Evolutionary conservation across 2,888 invertebrate species (phyloP), one percentile per base, ranked within the genome.

Genomic region (Latrodectus hesperus): DNA sequence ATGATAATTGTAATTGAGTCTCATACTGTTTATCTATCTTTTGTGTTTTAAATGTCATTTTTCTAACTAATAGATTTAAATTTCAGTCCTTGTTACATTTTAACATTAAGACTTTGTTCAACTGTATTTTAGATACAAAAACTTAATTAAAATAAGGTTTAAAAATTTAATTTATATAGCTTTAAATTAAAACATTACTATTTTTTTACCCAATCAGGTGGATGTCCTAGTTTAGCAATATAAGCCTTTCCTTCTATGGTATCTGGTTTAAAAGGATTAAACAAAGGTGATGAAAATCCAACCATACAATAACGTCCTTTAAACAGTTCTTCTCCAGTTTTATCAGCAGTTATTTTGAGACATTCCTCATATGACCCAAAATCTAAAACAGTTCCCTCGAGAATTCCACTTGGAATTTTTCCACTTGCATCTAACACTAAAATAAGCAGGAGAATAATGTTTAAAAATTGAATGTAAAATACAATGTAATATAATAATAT

Each of bases 361-460:
- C 92, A 92, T n/a, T 91, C 90, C 68, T 92, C 92, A 81, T 91
- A 92, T 68, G 92, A 91, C 38, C 92, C 92, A 10, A 91, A 90
- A 90, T 91, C 91, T 67, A 91, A 89, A 79, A 92, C 91, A 83
- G 92, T 92, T 5, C 92, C 92, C 53, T 92, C 90, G 64, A 91
- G 88, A 22, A 92, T 90, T 8, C 92, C 92, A 9, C 91, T 90
- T 2, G 92, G 91, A 11, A 91, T 89, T 72, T 78, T 79, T 8
- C 73, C 81, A 38, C 73, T 81, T 14, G 88, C 65, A 67, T 88
- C 88, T 10, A 68, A n/a, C 83, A 88, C 88, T 88, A 22, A 2
- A 55, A 67, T 38, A 38, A 38, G 38, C 6, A 38, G 4, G 4
- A 38, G 2, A 38, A 38, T 38, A 0, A 38, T 38, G 2, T 22